A percentile compares a stretch with the other conserved stretches of the same genome.
Evolutionary conservation across 2,113 vertebrate genomes (phyloP).

Genomic region (Orientallactaga bullata): DNA sequence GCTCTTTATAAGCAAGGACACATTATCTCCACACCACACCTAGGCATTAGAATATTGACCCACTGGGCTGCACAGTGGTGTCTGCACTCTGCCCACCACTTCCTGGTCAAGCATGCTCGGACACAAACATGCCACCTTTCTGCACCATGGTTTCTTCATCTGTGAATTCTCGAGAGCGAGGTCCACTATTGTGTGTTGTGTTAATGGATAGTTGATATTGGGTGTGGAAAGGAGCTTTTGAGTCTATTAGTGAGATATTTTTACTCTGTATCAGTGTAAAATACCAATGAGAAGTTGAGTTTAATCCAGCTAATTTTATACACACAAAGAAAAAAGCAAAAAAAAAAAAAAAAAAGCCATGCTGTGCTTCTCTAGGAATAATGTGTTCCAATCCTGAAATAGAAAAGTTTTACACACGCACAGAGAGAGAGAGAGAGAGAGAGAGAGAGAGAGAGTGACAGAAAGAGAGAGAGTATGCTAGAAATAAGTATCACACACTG

Average conservation of each 20-base stretch:
- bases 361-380: background rate
- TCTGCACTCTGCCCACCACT: background rate
- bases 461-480: background rate
- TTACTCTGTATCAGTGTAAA: background rate
- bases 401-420: too few species aligned
- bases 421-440: too few species aligned
- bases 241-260: background rate
- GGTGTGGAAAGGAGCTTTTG: background rate
- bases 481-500: background rate
- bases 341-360: background rate
- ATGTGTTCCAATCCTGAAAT: conserved; percentile 52
- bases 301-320: conserved; percentile 12
- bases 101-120: background rate
- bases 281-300: conserved; percentile 29
- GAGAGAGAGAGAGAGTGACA: background rate
- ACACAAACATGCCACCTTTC: background rate
- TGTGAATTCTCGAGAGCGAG: background rate
- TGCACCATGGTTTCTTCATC: background rate
- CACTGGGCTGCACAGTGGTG: background rate
- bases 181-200: background rate
- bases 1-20: background rate
- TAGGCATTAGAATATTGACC: background rate
- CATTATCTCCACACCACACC: background rate
- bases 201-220: background rate
- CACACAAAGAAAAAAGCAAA: background rate